Base-by-base conservation (phyloP, 2,888 invertebrate genomes). In the Hirtodrosophila histrioides region DNA sequence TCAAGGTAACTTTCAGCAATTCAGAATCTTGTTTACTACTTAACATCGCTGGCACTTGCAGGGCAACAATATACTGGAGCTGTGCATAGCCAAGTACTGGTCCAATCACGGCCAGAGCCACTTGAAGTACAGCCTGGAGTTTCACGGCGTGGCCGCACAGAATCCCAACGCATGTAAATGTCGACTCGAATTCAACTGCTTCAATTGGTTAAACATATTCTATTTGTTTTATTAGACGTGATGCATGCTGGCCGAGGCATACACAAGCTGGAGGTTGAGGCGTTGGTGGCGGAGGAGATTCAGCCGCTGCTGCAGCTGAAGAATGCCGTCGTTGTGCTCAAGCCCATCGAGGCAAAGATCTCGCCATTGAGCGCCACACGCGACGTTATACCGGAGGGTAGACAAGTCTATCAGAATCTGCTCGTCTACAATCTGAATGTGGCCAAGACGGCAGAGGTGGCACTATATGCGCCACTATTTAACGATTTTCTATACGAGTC, bases 1-100 rank as follows among this genome's bases (percentile, higher is more conserved):
- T 83, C 10, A 67, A 95, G 92, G 97, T 96, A 11, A 11, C 10
- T 10, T 31, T 4, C 7, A 27, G 0, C n/a, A 9, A 10, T 17
- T 24, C 10, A 5, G 17, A 17, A 17, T 17, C 17, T 17, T 17
- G 37, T 31, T 5, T 24, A 8, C 44, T 27, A 44, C 3, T 29
- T n/a, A 71, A 55, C 10, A 3, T 4, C 6, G 49, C 29, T 73
- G 45, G 89, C 23, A 3, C 29, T 37, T 71, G 6, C 89, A 95
- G 94, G 95, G 95, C 58, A 95, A 95, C 64, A 92, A 95, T 24
- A 95, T 97, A 17, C 91, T 99, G 63, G 99, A 99, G 92, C 92
- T 99, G 40, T 97, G 95, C 60, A 93, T 99, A 67, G 97, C 97
- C 7, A 98, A 98, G 92, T 98, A 97, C 93, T 99, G 98, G 98